These are phyloP conservation scores for Pimephales promelas DNA, from an alignment of 2,113 vertebrate genomes.

Conservation along the genomic window DNA sequence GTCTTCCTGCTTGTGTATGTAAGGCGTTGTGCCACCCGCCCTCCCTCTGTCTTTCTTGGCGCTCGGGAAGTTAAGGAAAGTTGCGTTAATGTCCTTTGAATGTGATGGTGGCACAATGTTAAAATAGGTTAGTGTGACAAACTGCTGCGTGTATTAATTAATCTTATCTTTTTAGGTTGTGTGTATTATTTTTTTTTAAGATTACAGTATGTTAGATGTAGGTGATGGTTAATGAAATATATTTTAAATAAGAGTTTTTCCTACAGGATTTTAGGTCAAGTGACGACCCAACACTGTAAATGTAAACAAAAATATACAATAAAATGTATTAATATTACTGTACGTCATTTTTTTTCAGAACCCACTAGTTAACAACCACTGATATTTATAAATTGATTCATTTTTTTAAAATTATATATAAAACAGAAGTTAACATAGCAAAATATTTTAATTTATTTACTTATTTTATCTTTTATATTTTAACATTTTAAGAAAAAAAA, in stretches of 20 bases:
- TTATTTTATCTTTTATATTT: not conserved
- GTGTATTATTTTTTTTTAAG: not conserved
- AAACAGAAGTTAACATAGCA: not conserved
- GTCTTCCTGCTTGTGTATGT: slow-evolving; percentile 54
- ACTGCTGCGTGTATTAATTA: not conserved
- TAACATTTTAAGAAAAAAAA: no score
- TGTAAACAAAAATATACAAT: not conserved
- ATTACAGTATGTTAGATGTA: not conserved
- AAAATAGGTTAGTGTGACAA: not conserved
- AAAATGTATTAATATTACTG: not conserved
- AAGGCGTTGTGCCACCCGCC: not conserved
- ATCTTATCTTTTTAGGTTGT: not conserved
- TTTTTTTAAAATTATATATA: no score
- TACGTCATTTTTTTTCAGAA: not conserved
- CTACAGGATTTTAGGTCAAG: not conserved
- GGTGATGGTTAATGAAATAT: not conserved
- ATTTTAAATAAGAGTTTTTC: not conserved
- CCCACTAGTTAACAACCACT: not conserved
- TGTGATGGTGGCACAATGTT: not conserved
- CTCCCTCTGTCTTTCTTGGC: not conserved
- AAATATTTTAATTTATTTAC: not conserved
- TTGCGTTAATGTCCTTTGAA: not conserved
- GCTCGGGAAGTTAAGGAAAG: slow-evolving; percentile 10
- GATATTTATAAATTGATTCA: no score
- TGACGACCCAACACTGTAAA: not conserved